A percentile compares a stretch with the other conserved stretches of the same genome.
Conservation (phyloP, 2,113 vertebrate species). For the Choloepus hoffmanni region DNA sequence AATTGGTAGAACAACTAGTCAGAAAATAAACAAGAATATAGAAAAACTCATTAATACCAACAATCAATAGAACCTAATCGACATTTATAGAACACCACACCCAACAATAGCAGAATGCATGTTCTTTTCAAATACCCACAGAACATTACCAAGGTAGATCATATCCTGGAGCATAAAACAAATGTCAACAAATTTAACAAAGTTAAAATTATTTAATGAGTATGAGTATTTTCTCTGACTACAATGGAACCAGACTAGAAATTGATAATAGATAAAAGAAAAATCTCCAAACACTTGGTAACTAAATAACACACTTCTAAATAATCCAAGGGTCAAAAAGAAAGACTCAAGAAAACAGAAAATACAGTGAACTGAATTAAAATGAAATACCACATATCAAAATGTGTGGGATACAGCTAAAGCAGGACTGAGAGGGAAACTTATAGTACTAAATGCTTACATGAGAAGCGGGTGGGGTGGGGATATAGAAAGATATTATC, state of each 20-base stretch:
- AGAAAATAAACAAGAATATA: too few relatives aligned
- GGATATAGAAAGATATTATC: not conserved
- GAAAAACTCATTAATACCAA: too few relatives aligned
- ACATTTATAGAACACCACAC: too few relatives aligned
- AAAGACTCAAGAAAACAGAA: not conserved
- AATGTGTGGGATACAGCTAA: not conserved
- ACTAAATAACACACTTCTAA: not conserved
- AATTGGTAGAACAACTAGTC: too few relatives aligned
- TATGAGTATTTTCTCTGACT: not conserved
- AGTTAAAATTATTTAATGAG: not conserved
- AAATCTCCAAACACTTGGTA: not conserved
- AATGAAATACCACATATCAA: too few relatives aligned
- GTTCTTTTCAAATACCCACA: too few relatives aligned
- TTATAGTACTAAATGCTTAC: not conserved
- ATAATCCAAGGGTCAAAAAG: not conserved
- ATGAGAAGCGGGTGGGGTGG: not conserved
- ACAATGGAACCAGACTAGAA: not conserved
- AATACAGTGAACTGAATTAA: not conserved
- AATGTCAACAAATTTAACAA: not conserved
- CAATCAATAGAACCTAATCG: too few relatives aligned
- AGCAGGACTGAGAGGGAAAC: not conserved
- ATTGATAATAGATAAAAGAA: not conserved
- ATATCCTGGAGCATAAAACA: too few relatives aligned
- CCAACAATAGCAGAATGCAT: too few relatives aligned
- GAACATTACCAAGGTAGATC: too few relatives aligned